phyloP scores from a whole-genome alignment of 1,140 invertebrate species.

The Listronotus oregonensis region DNA sequence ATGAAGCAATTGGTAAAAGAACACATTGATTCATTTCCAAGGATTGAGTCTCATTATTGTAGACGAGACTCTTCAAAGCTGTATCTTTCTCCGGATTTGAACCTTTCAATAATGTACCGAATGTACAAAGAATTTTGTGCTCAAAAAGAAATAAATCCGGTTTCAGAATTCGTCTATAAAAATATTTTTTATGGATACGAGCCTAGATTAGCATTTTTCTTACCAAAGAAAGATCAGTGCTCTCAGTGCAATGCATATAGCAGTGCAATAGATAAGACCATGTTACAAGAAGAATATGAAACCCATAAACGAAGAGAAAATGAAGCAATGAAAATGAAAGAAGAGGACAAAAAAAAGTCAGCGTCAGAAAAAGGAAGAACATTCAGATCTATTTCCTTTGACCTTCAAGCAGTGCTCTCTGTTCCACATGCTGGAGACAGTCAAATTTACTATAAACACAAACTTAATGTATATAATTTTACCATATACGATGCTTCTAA shows the following conservation, averaged over 20 bases:
- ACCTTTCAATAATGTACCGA: constrained; percentile 8
- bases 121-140: constrained; percentile 13
- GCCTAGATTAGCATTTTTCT: neutral
- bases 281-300: no score
- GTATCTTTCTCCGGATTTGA: constrained; percentile 1
- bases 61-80: neutral
- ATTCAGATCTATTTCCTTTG: neutral
- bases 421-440: neutral
- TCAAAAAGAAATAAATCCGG: neutral
- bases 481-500: neutral
- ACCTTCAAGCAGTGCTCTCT: neutral
- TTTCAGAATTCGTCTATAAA: constrained; percentile 16
- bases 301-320: no score
- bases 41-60: constrained; percentile 1
- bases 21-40: constrained; percentile 2
- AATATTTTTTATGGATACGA: constrained; percentile 12
- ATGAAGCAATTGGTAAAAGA: neutral
- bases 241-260: neutral
- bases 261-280: neutral
- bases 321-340: no score
- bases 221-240: constrained; percentile 14
- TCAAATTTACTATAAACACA: neutral
- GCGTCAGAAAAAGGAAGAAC: neutral
- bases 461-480: constrained; percentile 15
- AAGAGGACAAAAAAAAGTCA: no score